Conservation (phyloP, 2,888 invertebrate genomes). For the Helobdella robusta region DNA sequence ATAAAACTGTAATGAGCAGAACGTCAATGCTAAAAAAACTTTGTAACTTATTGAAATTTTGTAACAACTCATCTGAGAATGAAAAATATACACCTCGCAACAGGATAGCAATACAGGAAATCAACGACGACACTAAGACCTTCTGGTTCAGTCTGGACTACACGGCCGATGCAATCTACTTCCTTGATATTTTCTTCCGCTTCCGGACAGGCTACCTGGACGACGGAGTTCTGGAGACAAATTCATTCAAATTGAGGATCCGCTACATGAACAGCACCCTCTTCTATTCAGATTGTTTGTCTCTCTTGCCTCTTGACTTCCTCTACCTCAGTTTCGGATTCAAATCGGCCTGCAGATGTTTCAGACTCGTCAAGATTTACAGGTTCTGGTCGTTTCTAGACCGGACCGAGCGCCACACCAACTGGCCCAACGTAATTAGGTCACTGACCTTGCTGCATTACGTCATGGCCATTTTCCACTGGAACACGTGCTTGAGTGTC, state of each 20-base stretch:
- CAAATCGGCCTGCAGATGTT: slow-evolving; percentile 86
- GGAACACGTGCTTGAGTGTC: slow-evolving; percentile 97
- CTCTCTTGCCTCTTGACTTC: slow-evolving; percentile 91
- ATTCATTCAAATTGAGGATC: slow-evolving; percentile 78
- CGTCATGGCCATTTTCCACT: slow-evolving; percentile 94
- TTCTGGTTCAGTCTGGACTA: slow-evolving; percentile 96
- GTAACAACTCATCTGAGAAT: no score
- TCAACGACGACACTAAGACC: slow-evolving; percentile 70
- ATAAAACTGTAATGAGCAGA: no score
- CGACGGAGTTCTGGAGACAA: slow-evolving; percentile 93
- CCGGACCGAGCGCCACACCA: slow-evolving; percentile 92
- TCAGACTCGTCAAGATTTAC: slow-evolving; percentile 91
- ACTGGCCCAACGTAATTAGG: slow-evolving; percentile 82
- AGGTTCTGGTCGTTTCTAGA: slow-evolving; percentile 97
- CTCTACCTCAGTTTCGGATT: slow-evolving; percentile 88
- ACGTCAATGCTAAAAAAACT: no score
- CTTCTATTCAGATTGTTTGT: slow-evolving; percentile 96
- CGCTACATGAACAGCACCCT: slow-evolving; percentile 96
- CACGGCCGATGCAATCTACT: slow-evolving; percentile 86
- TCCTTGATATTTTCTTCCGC: slow-evolving; percentile 90
- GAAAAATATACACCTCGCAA: neutral
- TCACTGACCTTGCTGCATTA: slow-evolving; percentile 60
- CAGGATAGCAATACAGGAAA: slow-evolving; percentile 83
- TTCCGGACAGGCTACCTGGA: slow-evolving; percentile 76
- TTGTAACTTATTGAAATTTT: no score